phyloP scores from a whole-genome alignment of 2,888 invertebrate species.

The Alloplasta piceator region DNA sequence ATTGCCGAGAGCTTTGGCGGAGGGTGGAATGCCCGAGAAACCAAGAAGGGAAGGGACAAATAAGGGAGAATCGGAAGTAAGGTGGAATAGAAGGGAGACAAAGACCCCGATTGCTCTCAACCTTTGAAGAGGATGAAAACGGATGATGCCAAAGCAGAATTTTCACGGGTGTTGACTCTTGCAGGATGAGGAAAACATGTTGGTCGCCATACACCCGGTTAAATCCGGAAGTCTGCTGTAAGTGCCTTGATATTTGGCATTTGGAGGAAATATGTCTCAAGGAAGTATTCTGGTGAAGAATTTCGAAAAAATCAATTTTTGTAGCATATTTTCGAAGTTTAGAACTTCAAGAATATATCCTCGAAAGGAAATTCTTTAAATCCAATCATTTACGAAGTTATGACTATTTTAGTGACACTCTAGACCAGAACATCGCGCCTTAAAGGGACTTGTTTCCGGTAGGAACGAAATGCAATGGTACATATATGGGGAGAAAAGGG shows the following conservation, averaged over 20 bases:
- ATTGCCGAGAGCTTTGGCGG: constrained; percentile 23
- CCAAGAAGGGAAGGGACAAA: constrained; percentile 20
- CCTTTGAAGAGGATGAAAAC: constrained; percentile 53
- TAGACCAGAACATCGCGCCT: no score
- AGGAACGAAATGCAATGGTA: no score
- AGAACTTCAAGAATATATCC: no score
- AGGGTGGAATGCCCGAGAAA: constrained; percentile 35
- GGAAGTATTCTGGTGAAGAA: no score
- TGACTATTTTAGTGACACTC: no score
- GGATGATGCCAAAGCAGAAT: constrained; percentile 46
- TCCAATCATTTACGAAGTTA: no score
- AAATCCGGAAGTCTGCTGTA: constrained; percentile 58
- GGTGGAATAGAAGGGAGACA: constrained; percentile 20
- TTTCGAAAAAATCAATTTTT: no score
- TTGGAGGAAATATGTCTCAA: no score
- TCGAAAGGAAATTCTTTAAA: no score
- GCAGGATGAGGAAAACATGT: constrained; percentile 41
- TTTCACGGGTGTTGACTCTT: constrained; percentile 24
- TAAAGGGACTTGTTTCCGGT: no score
- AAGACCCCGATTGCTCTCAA: constrained; percentile 32
- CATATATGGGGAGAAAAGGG: no score
- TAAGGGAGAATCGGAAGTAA: constrained; percentile 3
- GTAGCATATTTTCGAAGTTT: no score
- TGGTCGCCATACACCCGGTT: constrained; percentile 53
- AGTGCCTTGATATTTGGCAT: neutral